Conservation (phyloP, 2,113 vertebrate species). For the Sylvilagus bachmani region DNA sequence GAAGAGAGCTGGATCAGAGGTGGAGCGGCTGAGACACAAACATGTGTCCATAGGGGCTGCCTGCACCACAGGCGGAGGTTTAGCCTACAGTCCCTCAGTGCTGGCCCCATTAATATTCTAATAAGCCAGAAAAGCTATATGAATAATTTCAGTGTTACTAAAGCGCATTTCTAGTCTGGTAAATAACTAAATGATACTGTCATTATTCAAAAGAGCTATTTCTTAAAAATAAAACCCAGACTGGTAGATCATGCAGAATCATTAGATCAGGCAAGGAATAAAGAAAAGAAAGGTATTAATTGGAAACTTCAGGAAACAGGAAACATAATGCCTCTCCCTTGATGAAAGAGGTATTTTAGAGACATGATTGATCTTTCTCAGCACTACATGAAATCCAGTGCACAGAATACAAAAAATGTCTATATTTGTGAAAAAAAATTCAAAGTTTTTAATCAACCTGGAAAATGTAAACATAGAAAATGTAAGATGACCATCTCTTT, state of each 20-base stretch:
- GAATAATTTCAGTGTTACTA: neutral
- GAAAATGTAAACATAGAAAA: conserved; percentile 38
- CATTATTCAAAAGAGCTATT: neutral
- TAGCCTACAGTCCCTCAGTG: no score
- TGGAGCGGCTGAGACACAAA: no score
- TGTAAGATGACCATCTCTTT: neutral
- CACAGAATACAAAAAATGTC: neutral
- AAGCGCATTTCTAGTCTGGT: neutral
- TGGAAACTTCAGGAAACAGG: neutral
- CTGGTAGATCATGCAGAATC: neutral
- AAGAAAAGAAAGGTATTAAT: neutral
- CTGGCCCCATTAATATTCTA: no score
- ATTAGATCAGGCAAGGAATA: neutral
- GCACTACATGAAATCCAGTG: neutral
- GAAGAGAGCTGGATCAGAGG: no score
- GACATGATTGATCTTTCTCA: neutral
- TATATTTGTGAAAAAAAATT: neutral
- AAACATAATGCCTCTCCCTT: neutral
- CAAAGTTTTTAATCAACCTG: neutral
- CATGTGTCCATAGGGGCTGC: no score
- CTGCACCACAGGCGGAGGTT: no score
- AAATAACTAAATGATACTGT: neutral
- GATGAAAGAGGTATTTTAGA: neutral
- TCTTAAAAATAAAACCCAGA: neutral
- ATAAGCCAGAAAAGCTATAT: neutral